These are phyloP conservation scores for Ochotona curzoniae DNA, from an alignment of 2,113 vertebrate species.

Conservation along the genomic window DNA sequence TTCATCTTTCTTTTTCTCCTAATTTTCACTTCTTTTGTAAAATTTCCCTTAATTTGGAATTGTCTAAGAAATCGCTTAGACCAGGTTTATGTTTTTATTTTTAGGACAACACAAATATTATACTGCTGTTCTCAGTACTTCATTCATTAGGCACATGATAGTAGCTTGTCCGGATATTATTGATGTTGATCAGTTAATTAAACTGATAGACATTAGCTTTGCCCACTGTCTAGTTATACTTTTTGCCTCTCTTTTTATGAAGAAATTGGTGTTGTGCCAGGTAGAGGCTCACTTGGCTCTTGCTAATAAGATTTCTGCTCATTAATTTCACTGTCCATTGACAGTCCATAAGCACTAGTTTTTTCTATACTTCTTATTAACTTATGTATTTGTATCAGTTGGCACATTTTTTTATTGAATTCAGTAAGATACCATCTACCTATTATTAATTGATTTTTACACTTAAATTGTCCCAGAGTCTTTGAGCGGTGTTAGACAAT, in stretches of 20 bases:
- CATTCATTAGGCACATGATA: not conserved
- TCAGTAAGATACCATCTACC: not conserved
- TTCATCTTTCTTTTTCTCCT: not conserved
- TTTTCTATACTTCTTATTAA: slow-evolving; percentile 5
- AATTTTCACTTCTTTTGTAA: not conserved
- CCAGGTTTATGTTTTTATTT: not conserved
- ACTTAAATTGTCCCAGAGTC: not conserved
- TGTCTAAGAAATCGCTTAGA: not conserved
- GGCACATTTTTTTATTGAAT: not conserved
- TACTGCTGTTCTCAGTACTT: not conserved
- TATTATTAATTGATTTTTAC: not conserved
- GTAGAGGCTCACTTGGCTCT: not conserved
- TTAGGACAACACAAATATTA: not conserved
- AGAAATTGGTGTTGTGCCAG: not conserved
- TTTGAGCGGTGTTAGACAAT: not conserved
- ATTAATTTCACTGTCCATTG: slow-evolving; percentile 23
- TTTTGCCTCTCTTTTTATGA: slow-evolving; percentile 21
- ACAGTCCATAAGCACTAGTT: not conserved
- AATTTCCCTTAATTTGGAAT: not conserved
- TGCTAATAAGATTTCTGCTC: not conserved
- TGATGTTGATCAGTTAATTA: not conserved
- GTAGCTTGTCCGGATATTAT: not conserved
- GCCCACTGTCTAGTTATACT: not conserved
- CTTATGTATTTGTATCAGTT: not conserved
- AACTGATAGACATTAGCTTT: not conserved